These are phyloP conservation scores for Chrysaora quinquecirrha DNA, from an alignment of 30 jellyfish, hydroid and myxozoan genomes.

Conservation along the genomic window DNA sequence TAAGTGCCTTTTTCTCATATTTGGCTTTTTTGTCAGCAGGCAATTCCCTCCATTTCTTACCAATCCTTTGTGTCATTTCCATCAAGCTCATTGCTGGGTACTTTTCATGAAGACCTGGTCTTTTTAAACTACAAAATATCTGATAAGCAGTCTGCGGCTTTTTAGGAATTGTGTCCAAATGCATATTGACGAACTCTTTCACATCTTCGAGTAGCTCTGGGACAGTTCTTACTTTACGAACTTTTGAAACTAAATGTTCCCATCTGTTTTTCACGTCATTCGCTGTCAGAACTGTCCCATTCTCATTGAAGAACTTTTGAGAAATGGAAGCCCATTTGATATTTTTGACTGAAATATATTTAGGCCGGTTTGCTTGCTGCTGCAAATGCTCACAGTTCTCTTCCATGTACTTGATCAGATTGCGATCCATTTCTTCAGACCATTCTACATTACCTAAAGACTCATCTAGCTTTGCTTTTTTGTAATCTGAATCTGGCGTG, in stretches of 20 bases:
- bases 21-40: conserved; percentile 43
- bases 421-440: conserved; percentile 53
- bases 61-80: conserved; percentile 35
- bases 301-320: conserved; percentile 6
- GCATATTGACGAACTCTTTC: conserved; percentile 25
- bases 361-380: conserved; percentile 26
- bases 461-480: not conserved
- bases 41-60: conserved; percentile 63
- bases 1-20: conserved; percentile 35
- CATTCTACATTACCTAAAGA: not conserved
- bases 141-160: conserved; percentile 48
- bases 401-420: conserved; percentile 30
- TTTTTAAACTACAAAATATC: conserved; percentile 36
- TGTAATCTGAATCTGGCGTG: not conserved
- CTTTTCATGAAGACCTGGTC: conserved; percentile 13
- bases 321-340: conserved; percentile 51
- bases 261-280: conserved; percentile 33
- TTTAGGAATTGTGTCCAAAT: conserved; percentile 26
- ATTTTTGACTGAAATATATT: conserved; percentile 18
- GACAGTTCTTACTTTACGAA: conserved; percentile 47
- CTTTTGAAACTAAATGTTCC: conserved; percentile 42
- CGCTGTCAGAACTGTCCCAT: not conserved
- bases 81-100: conserved; percentile 33
- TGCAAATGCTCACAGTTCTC: conserved; percentile 9
- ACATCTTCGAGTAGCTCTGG: conserved; percentile 59